These are phyloP conservation scores for Melanerpes aurifrons DNA, from an alignment of 2,113 vertebrate species.

Conservation along the genomic window DNA sequence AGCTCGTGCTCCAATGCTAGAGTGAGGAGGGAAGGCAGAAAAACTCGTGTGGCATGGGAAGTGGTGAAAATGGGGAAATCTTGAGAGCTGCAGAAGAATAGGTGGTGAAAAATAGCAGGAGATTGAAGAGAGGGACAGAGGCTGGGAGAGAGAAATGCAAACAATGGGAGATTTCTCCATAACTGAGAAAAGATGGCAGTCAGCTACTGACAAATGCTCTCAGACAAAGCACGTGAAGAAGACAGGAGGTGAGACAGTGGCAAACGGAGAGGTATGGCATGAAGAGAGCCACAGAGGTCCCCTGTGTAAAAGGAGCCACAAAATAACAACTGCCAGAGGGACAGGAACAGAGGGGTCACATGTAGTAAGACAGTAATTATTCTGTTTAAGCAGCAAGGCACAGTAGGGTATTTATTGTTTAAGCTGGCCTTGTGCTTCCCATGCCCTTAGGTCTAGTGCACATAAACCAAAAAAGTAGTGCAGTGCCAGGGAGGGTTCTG, in stretches of 20 bases:
- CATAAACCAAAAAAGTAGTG: conserved; percentile 55
- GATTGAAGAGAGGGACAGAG: not conserved
- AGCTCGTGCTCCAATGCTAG: not conserved
- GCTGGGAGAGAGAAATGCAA: not conserved
- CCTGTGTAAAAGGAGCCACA: conserved; percentile 19
- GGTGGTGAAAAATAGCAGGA: not conserved
- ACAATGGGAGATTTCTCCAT: not conserved
- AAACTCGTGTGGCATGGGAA: not conserved
- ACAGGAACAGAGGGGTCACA: conserved; percentile 40
- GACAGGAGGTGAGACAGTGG: not conserved
- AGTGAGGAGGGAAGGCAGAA: not conserved
- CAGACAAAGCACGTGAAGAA: not conserved
- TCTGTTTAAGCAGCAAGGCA: conserved; percentile 57
- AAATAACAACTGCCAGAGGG: conserved; percentile 36
- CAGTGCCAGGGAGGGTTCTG: conserved; percentile 48
- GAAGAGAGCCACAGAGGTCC: not conserved
- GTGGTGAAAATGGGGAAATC: not conserved
- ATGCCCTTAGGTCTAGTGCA: conserved; percentile 53
- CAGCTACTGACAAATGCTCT: not conserved
- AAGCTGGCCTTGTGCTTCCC: conserved; percentile 56
- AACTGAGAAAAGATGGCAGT: conserved; percentile 11
- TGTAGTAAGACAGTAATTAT: conserved; percentile 43
- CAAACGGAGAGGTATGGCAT: not conserved
- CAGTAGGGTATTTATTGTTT: conserved; percentile 50
- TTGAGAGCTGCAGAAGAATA: not conserved